Conservation (phyloP, 2,888 invertebrate genomes). For the Gasteruption jaculator region DNA sequence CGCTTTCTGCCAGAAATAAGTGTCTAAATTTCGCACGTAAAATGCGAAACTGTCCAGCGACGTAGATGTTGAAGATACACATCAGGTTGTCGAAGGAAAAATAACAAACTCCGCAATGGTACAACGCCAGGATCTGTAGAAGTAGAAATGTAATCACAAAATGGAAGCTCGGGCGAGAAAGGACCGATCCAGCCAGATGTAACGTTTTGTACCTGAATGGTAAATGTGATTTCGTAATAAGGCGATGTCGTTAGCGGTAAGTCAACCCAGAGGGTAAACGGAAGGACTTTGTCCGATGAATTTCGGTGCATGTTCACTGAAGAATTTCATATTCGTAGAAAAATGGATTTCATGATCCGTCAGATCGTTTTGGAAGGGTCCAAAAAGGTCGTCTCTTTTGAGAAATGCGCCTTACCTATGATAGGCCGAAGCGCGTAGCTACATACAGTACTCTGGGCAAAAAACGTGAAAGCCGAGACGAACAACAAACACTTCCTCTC, state of each 20-base stretch:
- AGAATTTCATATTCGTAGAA: slow-evolving; percentile 3
- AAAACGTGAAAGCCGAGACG: slow-evolving; percentile 24
- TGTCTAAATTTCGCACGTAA: slow-evolving; percentile 24
- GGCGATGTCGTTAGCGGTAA: slow-evolving; percentile 14
- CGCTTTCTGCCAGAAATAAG: slow-evolving; percentile 10
- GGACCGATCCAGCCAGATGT: neutral
- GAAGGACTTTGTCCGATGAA: slow-evolving; percentile 21
- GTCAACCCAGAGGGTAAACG: slow-evolving; percentile 17
- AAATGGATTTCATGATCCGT: too few species aligned
- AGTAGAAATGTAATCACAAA: too few species aligned
- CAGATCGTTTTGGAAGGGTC: too few species aligned
- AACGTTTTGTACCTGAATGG: slow-evolving; percentile 10
- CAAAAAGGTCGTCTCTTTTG: neutral
- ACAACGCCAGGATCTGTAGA: slow-evolving; percentile 18
- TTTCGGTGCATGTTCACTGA: slow-evolving; percentile 26
- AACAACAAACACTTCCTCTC: slow-evolving; percentile 23
- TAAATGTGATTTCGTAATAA: slow-evolving; percentile 22
- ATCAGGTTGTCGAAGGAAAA: slow-evolving; percentile 32
- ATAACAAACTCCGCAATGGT: slow-evolving; percentile 25
- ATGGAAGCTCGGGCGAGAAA: too few species aligned
- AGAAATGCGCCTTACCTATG: slow-evolving; percentile 19
- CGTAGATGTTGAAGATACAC: slow-evolving; percentile 24
- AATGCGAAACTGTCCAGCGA: slow-evolving; percentile 30
- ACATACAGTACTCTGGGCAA: slow-evolving; percentile 19
- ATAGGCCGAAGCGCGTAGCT: slow-evolving; percentile 24